Conservation (phyloP, 2,113 vertebrate genomes). For the Nannobrachium achirus region DNA sequence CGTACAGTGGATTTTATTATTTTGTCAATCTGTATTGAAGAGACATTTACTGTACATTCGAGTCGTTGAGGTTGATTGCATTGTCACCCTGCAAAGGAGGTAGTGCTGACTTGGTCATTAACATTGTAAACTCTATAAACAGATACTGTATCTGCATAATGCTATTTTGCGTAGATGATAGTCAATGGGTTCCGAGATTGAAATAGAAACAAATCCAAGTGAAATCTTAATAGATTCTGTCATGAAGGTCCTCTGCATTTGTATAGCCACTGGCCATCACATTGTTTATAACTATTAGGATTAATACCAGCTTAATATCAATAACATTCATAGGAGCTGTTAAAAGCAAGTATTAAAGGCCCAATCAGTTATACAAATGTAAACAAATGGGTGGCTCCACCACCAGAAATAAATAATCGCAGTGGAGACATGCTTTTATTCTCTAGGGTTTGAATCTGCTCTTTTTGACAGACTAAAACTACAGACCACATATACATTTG, state of each 20-base stretch:
- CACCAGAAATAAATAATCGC: not conserved
- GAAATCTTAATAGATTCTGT: too few species aligned
- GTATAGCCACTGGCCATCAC: not conserved
- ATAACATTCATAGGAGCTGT: not conserved
- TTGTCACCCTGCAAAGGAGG: not conserved
- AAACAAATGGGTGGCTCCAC: not conserved
- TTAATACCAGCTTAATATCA: not conserved
- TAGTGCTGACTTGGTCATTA: not conserved
- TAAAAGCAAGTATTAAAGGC: slow-evolving; percentile 5
- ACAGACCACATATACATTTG: too few species aligned
- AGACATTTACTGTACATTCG: too few species aligned
- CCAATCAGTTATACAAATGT: not conserved
- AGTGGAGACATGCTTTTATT: too few species aligned
- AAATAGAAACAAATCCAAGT: too few species aligned
- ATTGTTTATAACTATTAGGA: not conserved
- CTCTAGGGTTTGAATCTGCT: too few species aligned
- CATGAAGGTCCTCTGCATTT: not conserved
- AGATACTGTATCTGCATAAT: not conserved
- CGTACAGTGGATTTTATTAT: not conserved
- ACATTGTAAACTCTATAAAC: not conserved
- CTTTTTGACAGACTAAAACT: too few species aligned
- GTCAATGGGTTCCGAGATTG: too few species aligned
- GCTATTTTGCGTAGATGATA: too few species aligned
- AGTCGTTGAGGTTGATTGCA: too few species aligned
- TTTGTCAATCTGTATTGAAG: too few species aligned